A percentile compares a stretch with the other conserved stretches of the same genome.
These are phyloP conservation scores for Empidonax traillii DNA, from an alignment of 2,113 vertebrate genomes.

Conservation along the genomic window DNA sequence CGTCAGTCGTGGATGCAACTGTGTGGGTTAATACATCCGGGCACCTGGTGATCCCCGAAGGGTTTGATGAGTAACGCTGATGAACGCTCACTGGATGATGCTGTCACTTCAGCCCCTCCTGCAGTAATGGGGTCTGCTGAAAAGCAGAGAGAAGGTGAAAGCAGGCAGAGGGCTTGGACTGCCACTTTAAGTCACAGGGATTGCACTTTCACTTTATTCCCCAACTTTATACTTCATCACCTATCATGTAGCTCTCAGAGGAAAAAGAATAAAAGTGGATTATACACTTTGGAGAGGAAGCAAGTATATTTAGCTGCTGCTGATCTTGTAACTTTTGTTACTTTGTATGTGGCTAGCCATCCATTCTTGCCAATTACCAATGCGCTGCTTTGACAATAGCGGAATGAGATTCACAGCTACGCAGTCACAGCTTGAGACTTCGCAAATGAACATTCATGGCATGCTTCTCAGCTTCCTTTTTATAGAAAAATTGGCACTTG, in stretches of 20 bases:
- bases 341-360: conserved; percentile 47
- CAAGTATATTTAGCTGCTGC: conserved; percentile 43
- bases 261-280: conserved; percentile 5
- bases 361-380: conserved; percentile 59
- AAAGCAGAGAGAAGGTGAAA: neutral
- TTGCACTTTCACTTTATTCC: neutral
- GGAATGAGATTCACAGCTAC: conserved; percentile 51
- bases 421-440: conserved; percentile 61
- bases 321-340: conserved; percentile 50
- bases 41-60: neutral
- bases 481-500: conserved; percentile 43
- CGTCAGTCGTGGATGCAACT: neutral
- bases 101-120: neutral
- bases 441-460: conserved; percentile 64
- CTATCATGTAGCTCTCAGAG: neutral
- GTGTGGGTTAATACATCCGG: neutral
- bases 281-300: neutral
- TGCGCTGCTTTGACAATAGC: conserved; percentile 39
- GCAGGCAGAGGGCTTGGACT: neutral
- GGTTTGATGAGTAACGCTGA: neutral
- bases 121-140: neutral
- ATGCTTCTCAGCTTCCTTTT: conserved; percentile 55
- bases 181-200: neutral
- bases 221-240: neutral
- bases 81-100: neutral